Conservation (phyloP, 2,797 vertebrate species). For the Microctenopoma steveboyesi region DNA sequence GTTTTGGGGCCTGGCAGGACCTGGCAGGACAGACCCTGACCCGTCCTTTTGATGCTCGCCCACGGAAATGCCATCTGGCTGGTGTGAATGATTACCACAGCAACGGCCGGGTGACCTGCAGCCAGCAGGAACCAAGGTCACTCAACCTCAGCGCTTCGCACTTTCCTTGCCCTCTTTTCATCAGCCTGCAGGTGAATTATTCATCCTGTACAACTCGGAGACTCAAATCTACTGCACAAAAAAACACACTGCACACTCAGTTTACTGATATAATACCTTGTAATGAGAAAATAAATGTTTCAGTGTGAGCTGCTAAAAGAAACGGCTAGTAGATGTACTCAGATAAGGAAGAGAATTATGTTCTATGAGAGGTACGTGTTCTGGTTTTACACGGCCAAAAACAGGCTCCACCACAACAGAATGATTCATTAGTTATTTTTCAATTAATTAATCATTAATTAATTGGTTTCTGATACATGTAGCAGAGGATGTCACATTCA, state of each 20-base stretch:
- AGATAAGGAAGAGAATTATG: not conserved
- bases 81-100: slow-evolving; percentile 88
- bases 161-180: slow-evolving; percentile 80
- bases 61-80: slow-evolving; percentile 88
- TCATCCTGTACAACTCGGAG: slow-evolving; percentile 69
- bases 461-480: slow-evolving; percentile 65
- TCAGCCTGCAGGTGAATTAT: slow-evolving; percentile 81
- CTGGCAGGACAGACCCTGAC: slow-evolving; percentile 84
- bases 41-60: slow-evolving; percentile 85
- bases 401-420: slow-evolving; percentile 48
- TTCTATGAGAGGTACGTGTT: slow-evolving; percentile 30
- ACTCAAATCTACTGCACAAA: slow-evolving; percentile 57
- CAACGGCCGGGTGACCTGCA: slow-evolving; percentile 83
- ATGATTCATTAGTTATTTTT: slow-evolving; percentile 44
- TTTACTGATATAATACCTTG: slow-evolving; percentile 58
- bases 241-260: slow-evolving; percentile 50
- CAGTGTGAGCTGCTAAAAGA: slow-evolving; percentile 36
- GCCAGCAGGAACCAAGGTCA: slow-evolving; percentile 87
- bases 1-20: slow-evolving; percentile 76
- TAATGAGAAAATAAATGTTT: slow-evolving; percentile 60
- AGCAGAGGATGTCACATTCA: slow-evolving; percentile 52
- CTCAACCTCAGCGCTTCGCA: slow-evolving; percentile 78
- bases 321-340: slow-evolving; percentile 39
- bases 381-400: slow-evolving; percentile 45
- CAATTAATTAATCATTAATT: slow-evolving; percentile 12